Evolutionary conservation across 2,113 vertebrate species (phyloP).

Genomic region (Labrus mixtus): DNA sequence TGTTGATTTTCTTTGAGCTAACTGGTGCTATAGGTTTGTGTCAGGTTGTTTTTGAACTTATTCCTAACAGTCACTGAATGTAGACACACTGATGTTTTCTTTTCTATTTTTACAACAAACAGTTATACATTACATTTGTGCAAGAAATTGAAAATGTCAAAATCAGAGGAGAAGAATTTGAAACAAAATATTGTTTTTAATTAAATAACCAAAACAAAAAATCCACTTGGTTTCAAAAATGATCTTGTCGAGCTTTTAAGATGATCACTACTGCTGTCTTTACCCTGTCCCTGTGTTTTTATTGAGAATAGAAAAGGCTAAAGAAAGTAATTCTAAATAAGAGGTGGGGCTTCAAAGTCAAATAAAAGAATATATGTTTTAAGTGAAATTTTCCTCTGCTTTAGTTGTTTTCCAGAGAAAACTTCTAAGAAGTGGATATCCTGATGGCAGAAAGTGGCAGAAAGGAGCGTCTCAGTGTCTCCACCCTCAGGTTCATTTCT

Average conservation of each 20-base stretch:
- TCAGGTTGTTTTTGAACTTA: not conserved
- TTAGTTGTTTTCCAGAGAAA: conserved; percentile 7
- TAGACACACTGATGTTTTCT: not conserved
- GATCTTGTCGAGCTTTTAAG: too few relatives aligned
- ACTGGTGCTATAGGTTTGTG: not conserved
- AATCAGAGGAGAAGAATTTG: not conserved
- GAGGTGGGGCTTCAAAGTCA: too few relatives aligned
- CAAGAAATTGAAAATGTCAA: not conserved
- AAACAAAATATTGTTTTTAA: too few relatives aligned
- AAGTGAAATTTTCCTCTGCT: too few relatives aligned
- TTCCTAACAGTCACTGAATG: not conserved
- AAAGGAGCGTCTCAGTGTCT: not conserved
- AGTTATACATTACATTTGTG: not conserved
- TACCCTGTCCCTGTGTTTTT: too few relatives aligned
- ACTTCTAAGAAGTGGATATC: not conserved
- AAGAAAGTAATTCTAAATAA: too few relatives aligned
- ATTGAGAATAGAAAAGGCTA: too few relatives aligned
- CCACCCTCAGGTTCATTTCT: conserved; percentile 20
- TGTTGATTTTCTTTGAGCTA: not conserved
- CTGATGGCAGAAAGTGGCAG: conserved; percentile 5
- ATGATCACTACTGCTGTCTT: too few relatives aligned
- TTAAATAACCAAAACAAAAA: too few relatives aligned
- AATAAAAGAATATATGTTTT: too few relatives aligned
- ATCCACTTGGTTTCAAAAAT: too few relatives aligned
- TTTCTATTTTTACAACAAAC: not conserved